Conservation (phyloP, 1,140 invertebrate species). For the Achatina immaculata region DNA sequence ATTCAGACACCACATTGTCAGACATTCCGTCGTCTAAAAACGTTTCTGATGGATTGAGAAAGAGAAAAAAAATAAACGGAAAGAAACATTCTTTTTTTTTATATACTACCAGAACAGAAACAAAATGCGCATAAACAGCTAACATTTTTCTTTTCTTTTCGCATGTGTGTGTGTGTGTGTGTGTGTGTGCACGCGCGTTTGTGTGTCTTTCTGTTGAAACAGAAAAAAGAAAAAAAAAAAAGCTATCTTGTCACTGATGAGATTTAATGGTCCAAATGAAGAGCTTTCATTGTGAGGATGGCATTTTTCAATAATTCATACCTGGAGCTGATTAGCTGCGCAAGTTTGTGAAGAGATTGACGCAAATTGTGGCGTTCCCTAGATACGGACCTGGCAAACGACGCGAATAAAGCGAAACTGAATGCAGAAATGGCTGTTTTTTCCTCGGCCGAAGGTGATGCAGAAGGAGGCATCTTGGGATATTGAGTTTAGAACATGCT, state of each 20-base stretch:
- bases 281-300: background rate
- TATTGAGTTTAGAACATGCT: background rate
- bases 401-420: background rate
- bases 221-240: background rate
- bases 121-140: no score
- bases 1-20: no score
- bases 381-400: background rate
- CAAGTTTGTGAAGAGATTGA: background rate
- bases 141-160: no score
- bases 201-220: no score
- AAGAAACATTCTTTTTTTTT: no score
- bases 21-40: no score
- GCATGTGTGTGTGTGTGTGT: no score
- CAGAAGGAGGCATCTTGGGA: background rate
- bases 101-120: no score
- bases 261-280: background rate
- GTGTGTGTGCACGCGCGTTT: no score
- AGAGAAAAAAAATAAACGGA: no score
- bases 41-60: no score
- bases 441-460: background rate
- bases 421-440: background rate
- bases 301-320: constrained; percentile 15
- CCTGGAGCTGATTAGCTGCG: background rate
- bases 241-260: background rate
- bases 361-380: background rate